phyloP scores from a whole-genome alignment of 1,140 invertebrate genomes.

The Heliconius congener region DNA sequence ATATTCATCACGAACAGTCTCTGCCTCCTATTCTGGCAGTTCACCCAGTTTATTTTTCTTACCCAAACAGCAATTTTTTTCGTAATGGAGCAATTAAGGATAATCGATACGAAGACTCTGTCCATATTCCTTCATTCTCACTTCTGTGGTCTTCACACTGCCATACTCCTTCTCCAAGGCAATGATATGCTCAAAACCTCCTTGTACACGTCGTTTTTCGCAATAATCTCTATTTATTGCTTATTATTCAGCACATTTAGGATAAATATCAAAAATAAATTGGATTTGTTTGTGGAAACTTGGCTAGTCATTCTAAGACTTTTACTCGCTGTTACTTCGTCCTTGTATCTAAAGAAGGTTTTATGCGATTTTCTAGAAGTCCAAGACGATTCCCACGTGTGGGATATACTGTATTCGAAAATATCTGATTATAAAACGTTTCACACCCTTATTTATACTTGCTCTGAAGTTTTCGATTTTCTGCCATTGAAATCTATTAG shows the following conservation, averaged over 20 bases:
- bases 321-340: slow-evolving; percentile 45
- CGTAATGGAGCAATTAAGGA: slow-evolving; percentile 84
- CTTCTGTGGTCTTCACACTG: slow-evolving; percentile 83
- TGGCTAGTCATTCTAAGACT: slow-evolving; percentile 56
- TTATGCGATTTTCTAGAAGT: slow-evolving; percentile 64
- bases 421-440: slow-evolving; percentile 89
- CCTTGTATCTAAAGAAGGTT: slow-evolving; percentile 59
- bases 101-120: slow-evolving; percentile 81
- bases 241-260: slow-evolving; percentile 62
- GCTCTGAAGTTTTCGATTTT: slow-evolving; percentile 92
- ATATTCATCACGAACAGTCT: slow-evolving; percentile 63
- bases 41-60: slow-evolving; percentile 89
- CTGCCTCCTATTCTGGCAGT: slow-evolving; percentile 87
- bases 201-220: slow-evolving; percentile 81
- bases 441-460: slow-evolving; percentile 92
- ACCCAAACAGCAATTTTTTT: slow-evolving; percentile 86
- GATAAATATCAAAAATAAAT: slow-evolving; percentile 54
- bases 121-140: slow-evolving; percentile 80
- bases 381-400: slow-evolving; percentile 87
- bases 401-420: slow-evolving; percentile 89
- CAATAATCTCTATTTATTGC: slow-evolving; percentile 58
- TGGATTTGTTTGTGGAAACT: slow-evolving; percentile 56
- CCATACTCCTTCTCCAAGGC: slow-evolving; percentile 72
- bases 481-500: slow-evolving; percentile 82
- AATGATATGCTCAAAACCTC: slow-evolving; percentile 87